Percentiles rank a stretch among this genome's conserved stretches.
Conservation (phyloP, 2,888 invertebrate species). For the Orthosia cruda region DNA sequence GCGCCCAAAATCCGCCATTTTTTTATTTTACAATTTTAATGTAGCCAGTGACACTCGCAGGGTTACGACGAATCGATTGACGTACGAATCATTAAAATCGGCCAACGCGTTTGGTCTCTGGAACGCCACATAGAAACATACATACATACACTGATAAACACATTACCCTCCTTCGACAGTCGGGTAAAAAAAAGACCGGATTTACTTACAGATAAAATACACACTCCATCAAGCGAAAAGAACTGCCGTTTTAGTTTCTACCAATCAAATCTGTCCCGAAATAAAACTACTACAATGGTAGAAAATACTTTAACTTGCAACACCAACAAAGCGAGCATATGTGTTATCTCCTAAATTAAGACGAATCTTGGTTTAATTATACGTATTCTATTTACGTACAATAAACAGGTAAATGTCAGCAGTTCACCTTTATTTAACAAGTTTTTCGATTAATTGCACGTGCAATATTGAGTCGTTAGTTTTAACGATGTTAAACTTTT, state of each 20-base stretch:
- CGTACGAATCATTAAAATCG: too few species aligned
- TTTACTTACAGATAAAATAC: too few species aligned
- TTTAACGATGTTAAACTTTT: constrained; percentile 1
- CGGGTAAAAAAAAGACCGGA: too few species aligned
- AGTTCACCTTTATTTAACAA: constrained; percentile 50
- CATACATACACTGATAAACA: too few species aligned
- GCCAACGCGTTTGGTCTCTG: too few species aligned
- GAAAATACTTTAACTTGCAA: constrained; percentile 26
- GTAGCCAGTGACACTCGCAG: too few species aligned
- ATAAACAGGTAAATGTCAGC: constrained; percentile 50
- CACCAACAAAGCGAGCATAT: neutral
- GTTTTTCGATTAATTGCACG: constrained; percentile 5
- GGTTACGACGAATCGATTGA: too few species aligned
- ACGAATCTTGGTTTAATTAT: constrained; percentile 23
- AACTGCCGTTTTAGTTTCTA: neutral
- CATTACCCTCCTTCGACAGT: too few species aligned
- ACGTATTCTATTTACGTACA: constrained; percentile 32
- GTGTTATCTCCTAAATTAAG: constrained; percentile 32
- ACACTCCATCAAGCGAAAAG: neutral
- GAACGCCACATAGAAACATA: too few species aligned
- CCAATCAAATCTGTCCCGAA: neutral
- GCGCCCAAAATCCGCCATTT: too few species aligned
- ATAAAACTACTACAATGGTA: constrained; percentile 45
- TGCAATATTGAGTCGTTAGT: constrained; percentile 14
- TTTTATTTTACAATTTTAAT: too few species aligned